Evolutionary conservation across 2,797 vertebrate species (phyloP), one percentile per base, ranked within the genome.

Genomic region (Liasis olivaceus): DNA sequence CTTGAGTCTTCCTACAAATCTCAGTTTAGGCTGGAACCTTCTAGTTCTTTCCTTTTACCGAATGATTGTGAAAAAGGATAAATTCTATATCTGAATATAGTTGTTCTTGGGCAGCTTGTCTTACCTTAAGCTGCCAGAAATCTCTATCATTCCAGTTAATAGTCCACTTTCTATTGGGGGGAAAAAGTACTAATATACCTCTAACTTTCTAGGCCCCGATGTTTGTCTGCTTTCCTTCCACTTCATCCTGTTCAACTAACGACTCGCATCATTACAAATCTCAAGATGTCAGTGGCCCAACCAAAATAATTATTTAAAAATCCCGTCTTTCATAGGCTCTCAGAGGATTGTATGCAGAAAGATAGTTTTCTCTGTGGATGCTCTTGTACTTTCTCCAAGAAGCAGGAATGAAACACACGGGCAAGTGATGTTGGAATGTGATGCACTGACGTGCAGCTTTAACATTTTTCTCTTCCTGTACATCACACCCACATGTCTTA

Each of bases 1-100:
- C 89, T 94, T 94, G 84, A 93, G 56, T 92, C 90, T 60, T 94
- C 0, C 11, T 95, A 92, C 66, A 94, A 93, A 92, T 8, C n/a
- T 31, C 13, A 2, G 1, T 94, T 64, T 0, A 58, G 47, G 51
- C 24, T 90, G 91, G n/a, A 90, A 81, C 58, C 63, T 93, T 63
- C 36, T 22, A 9, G 5, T 5, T 58, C 92, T 93, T 92, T 95
- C 89, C 64, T 89, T 64, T 58, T 85, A 4, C 0, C 4, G 4
- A 93, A 94, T 84, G 92, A 51, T 47, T 91, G 0, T 91, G 89
- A 59, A 58, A 81, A 47, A 59, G 92, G 3, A 0, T 66, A 89
- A 47, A n/a, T 90, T 60, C 72, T 56, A 28, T 1, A 0, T 59
- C 51, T 9, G 14, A 90, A 24, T 60, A 36, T 6, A 0, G 89